Evolutionary conservation across 2,113 vertebrate species (phyloP), one percentile per base, ranked within the genome.

Genomic region (Lampris incognitus): DNA sequence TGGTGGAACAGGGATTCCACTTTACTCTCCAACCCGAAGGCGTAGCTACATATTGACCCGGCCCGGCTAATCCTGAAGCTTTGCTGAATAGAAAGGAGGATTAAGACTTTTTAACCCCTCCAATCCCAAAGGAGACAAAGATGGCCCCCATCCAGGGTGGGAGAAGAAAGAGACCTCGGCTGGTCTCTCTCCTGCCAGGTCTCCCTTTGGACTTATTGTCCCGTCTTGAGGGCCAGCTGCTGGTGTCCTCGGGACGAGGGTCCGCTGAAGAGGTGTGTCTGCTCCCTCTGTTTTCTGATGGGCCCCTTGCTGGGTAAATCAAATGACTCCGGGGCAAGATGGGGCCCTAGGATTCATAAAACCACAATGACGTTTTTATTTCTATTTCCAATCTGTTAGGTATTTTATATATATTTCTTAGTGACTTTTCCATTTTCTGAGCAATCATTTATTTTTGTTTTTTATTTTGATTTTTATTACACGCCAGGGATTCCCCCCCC

Each of bases 91-190:
- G 76, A 24, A 24, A 73, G 44, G 74, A 61, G 87, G 91, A 95
- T 95, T 94, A 94, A 77, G 87, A 88, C 86, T 91, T 92, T 92
- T 92, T 92, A 92, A 91, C 88, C 83, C 87, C 84, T 78, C 79
- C 57, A 72, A 55, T 80, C 79, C 61, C 64, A 13, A 24, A 24
- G 24, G 69, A 81, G 82, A 52, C 62, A 77, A 73, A 52, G 41
- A 49, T 61, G 55, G 70, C 24, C 76, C 69, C 74, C 80, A 58
- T 63, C 74, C 66, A 74, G 63, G 49, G 13, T 51, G 44, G 56
- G 36, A 74, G 65, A 49, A 71, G 72, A 88, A 61, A 87, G 70
- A 67, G 78, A 82, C 69, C 44, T 85, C 46, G 77, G 79, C 85
- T 82, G 75, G 58, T 55, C 59, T 82, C 58, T 85, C 88, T 73